phyloP scores from a whole-genome alignment of 2,888 invertebrate genomes.

The Acheta domesticus region DNA sequence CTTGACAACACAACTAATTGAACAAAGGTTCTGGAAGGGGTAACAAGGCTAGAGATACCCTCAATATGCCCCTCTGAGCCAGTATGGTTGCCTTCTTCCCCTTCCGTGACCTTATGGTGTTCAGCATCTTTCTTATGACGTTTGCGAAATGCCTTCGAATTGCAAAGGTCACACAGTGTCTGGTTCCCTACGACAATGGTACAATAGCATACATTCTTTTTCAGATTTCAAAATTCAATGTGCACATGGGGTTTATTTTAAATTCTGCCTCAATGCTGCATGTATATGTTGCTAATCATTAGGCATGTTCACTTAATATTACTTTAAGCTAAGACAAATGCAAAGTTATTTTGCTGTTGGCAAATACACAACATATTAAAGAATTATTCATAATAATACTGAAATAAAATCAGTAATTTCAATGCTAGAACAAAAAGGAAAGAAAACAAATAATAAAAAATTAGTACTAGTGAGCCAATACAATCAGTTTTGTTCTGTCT shows the following conservation, averaged over 20 bases:
- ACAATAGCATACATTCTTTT: constrained; percentile 18
- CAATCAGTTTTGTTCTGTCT: too few species aligned
- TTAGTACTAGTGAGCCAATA: too few species aligned
- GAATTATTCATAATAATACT: too few species aligned
- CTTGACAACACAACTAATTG: constrained; percentile 18
- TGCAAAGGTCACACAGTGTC: constrained; percentile 83
- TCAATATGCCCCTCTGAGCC: constrained; percentile 30
- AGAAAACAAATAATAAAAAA: too few species aligned
- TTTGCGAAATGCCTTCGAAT: constrained; percentile 69
- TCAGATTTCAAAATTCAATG: neutral
- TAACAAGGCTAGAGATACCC: constrained; percentile 29
- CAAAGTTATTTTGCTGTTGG: too few species aligned
- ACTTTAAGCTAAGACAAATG: neutral
- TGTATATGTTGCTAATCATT: constrained; percentile 21
- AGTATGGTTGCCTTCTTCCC: constrained; percentile 33
- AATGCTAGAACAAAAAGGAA: too few species aligned
- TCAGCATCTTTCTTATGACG: constrained; percentile 58
- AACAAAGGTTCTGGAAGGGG: constrained; percentile 18
- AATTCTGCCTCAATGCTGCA: neutral
- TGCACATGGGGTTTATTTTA: constrained; percentile 19
- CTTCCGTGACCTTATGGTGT: constrained; percentile 41
- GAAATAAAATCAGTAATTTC: too few species aligned
- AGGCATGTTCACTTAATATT: constrained; percentile 18
- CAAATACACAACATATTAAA: too few species aligned
- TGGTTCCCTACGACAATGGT: constrained; percentile 71